Evolutionary conservation across 2,888 invertebrate species (phyloP).

Genomic region (Bimastos eiseni): DNA sequence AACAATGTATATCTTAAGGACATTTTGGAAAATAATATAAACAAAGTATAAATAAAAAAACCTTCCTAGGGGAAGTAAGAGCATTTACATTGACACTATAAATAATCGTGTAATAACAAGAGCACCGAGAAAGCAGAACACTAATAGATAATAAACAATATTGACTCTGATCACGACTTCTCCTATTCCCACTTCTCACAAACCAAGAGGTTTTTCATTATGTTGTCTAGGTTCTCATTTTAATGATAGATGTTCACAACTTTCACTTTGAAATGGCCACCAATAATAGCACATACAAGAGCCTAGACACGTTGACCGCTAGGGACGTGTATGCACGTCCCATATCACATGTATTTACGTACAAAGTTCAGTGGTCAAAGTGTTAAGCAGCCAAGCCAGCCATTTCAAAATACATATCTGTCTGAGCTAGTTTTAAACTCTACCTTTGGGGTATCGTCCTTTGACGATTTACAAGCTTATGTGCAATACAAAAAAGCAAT

Average conservation of each 20-base stretch:
- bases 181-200: neutral
- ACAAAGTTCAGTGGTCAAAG: too few relatives aligned
- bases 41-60: too few relatives aligned
- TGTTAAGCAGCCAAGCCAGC: neutral
- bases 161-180: neutral
- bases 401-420: neutral
- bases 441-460: neutral
- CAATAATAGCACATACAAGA: neutral
- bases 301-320: too few relatives aligned
- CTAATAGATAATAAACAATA: neutral
- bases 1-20: neutral
- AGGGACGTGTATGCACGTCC: too few relatives aligned
- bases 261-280: neutral
- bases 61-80: too few relatives aligned
- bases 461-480: neutral
- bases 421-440: neutral
- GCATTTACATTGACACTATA: neutral
- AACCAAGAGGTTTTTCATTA: neutral
- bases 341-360: too few relatives aligned
- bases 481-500: neutral
- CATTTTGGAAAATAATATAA: neutral
- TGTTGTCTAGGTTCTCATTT: neutral
- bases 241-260: neutral
- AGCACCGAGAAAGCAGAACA: neutral
- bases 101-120: neutral